phyloP scores from a whole-genome alignment of 2,113 vertebrate species.

The Larimichthys polyactis region DNA sequence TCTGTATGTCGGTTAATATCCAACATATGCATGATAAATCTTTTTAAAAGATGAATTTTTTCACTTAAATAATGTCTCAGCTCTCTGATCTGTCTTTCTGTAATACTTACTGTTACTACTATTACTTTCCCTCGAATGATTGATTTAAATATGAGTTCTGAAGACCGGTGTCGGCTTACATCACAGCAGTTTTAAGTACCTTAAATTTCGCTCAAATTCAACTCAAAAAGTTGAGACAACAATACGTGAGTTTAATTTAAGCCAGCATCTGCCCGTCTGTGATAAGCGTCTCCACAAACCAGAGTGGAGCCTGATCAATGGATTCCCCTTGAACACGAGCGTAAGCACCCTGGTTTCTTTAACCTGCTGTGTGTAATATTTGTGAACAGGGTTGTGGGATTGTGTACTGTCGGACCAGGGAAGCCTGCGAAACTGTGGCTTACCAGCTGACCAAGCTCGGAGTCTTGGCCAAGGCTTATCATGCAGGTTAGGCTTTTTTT shows the following conservation, averaged over 20 bases:
- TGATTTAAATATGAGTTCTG: background rate
- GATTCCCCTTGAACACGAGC: background rate
- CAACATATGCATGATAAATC: too few species aligned
- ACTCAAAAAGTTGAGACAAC: background rate
- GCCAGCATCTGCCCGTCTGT: background rate
- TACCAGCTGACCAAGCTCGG: slow-evolving; percentile 90
- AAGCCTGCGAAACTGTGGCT: slow-evolving; percentile 93
- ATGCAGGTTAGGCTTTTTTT: slow-evolving; percentile 88
- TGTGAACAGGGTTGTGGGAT: slow-evolving; percentile 92
- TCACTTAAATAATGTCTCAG: too few species aligned
- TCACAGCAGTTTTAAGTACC: too few species aligned
- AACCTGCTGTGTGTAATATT: background rate
- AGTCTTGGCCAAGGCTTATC: slow-evolving; percentile 91
- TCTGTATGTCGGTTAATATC: too few species aligned
- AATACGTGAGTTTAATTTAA: too few species aligned
- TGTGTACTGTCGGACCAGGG: slow-evolving; percentile 96
- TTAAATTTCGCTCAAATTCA: background rate
- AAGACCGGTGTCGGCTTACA: too few species aligned
- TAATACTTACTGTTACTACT: too few species aligned
- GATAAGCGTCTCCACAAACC: background rate
- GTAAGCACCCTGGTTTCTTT: background rate
- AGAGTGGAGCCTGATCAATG: background rate
- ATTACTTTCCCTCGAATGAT: too few species aligned
- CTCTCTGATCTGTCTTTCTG: too few species aligned
- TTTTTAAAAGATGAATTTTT: too few species aligned